Base-by-base conservation (phyloP, 2,888 invertebrate species). In the Latheticus oryzae region DNA sequence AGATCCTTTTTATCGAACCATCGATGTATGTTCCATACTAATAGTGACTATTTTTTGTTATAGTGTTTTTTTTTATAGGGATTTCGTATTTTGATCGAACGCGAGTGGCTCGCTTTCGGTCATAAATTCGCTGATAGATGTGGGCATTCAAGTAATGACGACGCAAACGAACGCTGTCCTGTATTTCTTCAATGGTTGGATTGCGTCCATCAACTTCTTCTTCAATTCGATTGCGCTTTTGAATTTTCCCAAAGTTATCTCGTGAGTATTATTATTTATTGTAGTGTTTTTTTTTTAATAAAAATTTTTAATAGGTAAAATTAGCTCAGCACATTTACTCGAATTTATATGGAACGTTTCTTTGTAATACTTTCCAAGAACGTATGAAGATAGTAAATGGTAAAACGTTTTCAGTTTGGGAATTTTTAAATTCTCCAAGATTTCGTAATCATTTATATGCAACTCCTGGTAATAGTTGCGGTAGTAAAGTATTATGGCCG, bases 101-200 rank as follows among this genome's bases (percentile, higher is more conserved):
- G 95, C 56, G 98, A 99, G 78, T 99, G 98, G 98, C 81, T 98
- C 24, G 95, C 93, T 75, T 99, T 94, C 80, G 98, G 98, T 0
- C 98, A 99, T 82, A 98, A 98, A 81, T 98, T 98, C 80, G 93
- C 93, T 3, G 97, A 98, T 80, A 88, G 98, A 42, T 95, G 95
- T 78, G 91, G 92, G 0, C 91, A 91, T 72, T 86, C 87, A 23
- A 87, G 90, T 28, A 89, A 89, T 7, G 93, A 93, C 63, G 96
- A 97, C 73, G 83, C 86, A n/a, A 97, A 96, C 79, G 98, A 99
- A 80, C 85, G 96, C 21, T 96, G 96, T 74, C 98, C 98, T 2
- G 93, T 98, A 67, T 99, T 99, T 82, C 82, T 98, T 59, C 98
- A 99, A 80, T 99, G 97, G 95, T 83, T 99, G 28, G 98, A 98